Percentiles rank a stretch among this genome's conserved stretches.
Evolutionary conservation across 2,888 invertebrate genomes (phyloP).

Genomic region (Pediacus dermestoides): DNA sequence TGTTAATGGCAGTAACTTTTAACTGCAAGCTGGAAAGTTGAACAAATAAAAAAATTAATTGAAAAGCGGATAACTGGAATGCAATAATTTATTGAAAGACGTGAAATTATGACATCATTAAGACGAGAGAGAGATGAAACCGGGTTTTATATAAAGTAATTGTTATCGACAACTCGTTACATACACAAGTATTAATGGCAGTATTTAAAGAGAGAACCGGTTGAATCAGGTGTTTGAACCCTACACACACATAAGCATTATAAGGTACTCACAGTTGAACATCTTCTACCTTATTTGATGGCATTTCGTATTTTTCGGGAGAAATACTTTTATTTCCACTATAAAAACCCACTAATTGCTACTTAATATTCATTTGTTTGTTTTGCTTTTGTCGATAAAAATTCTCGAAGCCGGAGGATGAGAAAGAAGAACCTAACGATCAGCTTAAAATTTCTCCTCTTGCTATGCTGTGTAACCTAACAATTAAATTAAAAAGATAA

Average conservation of each 20-base stretch:
- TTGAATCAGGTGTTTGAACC: conserved; percentile 20
- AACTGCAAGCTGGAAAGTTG: too few relatives aligned
- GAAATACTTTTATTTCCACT: conserved; percentile 5
- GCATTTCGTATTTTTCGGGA: conserved; percentile 14
- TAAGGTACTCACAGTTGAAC: conserved; percentile 2
- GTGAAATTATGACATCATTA: conserved; percentile 21
- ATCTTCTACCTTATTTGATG: conserved; percentile 9
- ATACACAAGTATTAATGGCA: conserved; percentile 19
- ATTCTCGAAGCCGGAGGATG: background rate
- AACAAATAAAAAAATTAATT: too few relatives aligned
- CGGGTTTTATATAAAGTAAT: conserved; percentile 20
- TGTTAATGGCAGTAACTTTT: too few relatives aligned
- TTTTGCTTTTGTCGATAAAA: conserved; percentile 4
- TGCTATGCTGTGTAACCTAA: too few relatives aligned
- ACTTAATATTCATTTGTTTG: conserved; percentile 7
- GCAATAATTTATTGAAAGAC: conserved; percentile 8
- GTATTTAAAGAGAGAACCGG: conserved; percentile 17
- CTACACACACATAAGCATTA: background rate
- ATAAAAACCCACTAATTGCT: conserved; percentile 5
- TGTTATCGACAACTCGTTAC: conserved; percentile 21
- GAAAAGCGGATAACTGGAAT: conserved; percentile 2
- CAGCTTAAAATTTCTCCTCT: conserved; percentile 1
- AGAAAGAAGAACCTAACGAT: background rate
- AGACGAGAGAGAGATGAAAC: conserved; percentile 13
- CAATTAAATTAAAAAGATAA: conserved; percentile 7